Percentiles rank a stretch among this genome's conserved stretches.
Conservation (phyloP, 1,140 invertebrate genomes). For the Agrypnia vestita region DNA sequence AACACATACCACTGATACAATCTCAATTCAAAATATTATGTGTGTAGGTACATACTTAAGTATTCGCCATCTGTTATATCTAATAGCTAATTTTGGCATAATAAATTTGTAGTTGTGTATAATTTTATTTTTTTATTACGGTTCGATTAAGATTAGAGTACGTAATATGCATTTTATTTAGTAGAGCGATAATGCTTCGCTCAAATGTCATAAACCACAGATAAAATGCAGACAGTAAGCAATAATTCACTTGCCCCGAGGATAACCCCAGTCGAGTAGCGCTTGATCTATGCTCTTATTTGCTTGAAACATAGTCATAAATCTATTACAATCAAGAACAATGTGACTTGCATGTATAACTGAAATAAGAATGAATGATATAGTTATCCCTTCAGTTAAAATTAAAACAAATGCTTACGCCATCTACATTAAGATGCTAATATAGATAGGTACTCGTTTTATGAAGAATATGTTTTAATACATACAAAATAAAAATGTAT, state of each 20-base stretch:
- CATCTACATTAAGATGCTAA: too few species aligned
- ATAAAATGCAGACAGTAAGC: slow-evolving; percentile 31
- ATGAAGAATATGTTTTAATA: too few species aligned
- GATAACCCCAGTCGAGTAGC: slow-evolving; percentile 19
- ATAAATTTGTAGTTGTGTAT: too few species aligned
- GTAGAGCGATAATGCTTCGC: slow-evolving; percentile 14
- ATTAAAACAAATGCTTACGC: background rate
- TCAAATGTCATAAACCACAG: slow-evolving; percentile 38
- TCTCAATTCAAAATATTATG: too few species aligned
- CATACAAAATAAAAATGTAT: too few species aligned
- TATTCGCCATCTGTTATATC: too few species aligned
- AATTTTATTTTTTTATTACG: background rate
- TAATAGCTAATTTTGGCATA: too few species aligned
- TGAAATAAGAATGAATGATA: background rate
- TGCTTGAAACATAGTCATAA: slow-evolving; percentile 35
- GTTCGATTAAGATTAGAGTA: background rate
- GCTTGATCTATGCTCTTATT: slow-evolving; percentile 46
- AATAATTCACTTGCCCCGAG: slow-evolving; percentile 28
- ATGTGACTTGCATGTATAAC: slow-evolving; percentile 10
- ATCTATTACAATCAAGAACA: slow-evolving; percentile 47
- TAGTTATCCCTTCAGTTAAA: slow-evolving; percentile 3
- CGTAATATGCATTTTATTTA: background rate
- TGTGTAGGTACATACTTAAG: too few species aligned
- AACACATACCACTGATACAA: too few species aligned
- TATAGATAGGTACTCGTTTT: too few species aligned